Evolutionary conservation across 2,888 invertebrate species (phyloP).

Genomic region (Stomorhina lunata): DNA sequence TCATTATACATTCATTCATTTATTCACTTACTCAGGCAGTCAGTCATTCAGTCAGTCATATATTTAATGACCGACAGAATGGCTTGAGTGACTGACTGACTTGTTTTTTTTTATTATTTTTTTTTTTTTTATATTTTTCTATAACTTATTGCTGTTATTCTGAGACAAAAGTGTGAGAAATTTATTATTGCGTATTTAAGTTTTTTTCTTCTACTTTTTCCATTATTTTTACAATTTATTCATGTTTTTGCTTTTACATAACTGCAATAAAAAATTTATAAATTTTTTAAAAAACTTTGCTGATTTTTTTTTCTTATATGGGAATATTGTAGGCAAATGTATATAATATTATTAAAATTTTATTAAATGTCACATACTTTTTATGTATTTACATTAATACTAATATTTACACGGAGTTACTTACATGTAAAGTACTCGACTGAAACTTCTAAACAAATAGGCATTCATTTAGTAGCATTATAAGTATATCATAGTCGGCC

Average conservation of each 20-base stretch:
- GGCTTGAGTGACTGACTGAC: conserved; percentile 35
- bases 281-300: not conserved
- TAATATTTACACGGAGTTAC: not conserved
- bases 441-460: conserved; percentile 35
- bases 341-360: conserved; percentile 44
- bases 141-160: conserved; percentile 5
- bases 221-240: not conserved
- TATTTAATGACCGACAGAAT: conserved; percentile 8
- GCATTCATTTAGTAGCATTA: not conserved
- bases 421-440: conserved; percentile 14
- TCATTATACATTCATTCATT: not conserved
- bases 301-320: conserved; percentile 14
- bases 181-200: conserved; percentile 61
- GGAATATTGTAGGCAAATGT: not conserved
- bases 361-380: conserved; percentile 60
- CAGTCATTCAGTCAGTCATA: conserved; percentile 1
- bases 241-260: conserved; percentile 24
- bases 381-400: not conserved
- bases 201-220: conserved; percentile 7
- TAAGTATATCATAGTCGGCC: too few species aligned
- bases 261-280: conserved; percentile 14
- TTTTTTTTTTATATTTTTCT: not conserved
- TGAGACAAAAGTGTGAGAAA: conserved; percentile 60
- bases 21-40: conserved; percentile 22
- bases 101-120: not conserved